A percentile compares a stretch with the other conserved stretches of the same genome.
Evolutionary conservation across 1,140 invertebrate genomes (phyloP).

Genomic region (Cyrtorhinus lividipennis): DNA sequence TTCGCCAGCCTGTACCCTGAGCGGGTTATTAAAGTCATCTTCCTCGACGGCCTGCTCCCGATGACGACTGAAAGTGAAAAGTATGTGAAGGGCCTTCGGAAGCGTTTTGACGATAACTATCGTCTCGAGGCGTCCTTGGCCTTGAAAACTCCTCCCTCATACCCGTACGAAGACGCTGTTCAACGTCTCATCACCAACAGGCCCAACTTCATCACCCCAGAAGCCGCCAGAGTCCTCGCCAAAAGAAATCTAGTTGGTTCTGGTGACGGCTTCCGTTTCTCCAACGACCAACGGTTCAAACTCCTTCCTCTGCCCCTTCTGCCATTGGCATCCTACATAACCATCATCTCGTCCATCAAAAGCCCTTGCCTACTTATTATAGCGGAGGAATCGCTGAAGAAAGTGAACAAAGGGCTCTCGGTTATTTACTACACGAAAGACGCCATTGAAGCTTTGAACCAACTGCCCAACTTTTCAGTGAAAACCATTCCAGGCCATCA

Average conservation of each 20-base stretch:
- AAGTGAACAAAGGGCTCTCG: constrained; percentile 15
- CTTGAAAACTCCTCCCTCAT: constrained; percentile 28
- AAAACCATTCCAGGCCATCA: constrained; percentile 40
- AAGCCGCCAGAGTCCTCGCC: constrained; percentile 36
- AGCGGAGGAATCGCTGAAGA: constrained; percentile 21
- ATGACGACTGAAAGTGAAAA: constrained; percentile 26
- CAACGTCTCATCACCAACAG: constrained; percentile 31
- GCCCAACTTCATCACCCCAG: constrained; percentile 27
- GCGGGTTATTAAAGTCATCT: constrained; percentile 35
- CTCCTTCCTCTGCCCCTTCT: constrained; percentile 17
- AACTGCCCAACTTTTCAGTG: constrained; percentile 27
- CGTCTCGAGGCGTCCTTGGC: constrained; percentile 17
- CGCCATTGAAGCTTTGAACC: constrained; percentile 24
- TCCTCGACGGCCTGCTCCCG: constrained; percentile 36
- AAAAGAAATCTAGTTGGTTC: constrained; percentile 31
- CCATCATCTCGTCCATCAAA: constrained; percentile 22
- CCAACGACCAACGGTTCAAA: constrained; percentile 30
- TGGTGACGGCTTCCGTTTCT: constrained; percentile 28
- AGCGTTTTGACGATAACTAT: constrained; percentile 25
- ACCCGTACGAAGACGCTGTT: constrained; percentile 37
- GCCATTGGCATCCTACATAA: constrained; percentile 17
- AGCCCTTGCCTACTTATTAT: constrained; percentile 28
- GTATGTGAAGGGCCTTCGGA: constrained; percentile 26
- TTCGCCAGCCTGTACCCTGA: constrained; percentile 36
- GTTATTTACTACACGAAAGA: constrained; percentile 6